Base-by-base conservation (phyloP, 92 coral and sea anemone genomes). In the Muricea muricata region DNA sequence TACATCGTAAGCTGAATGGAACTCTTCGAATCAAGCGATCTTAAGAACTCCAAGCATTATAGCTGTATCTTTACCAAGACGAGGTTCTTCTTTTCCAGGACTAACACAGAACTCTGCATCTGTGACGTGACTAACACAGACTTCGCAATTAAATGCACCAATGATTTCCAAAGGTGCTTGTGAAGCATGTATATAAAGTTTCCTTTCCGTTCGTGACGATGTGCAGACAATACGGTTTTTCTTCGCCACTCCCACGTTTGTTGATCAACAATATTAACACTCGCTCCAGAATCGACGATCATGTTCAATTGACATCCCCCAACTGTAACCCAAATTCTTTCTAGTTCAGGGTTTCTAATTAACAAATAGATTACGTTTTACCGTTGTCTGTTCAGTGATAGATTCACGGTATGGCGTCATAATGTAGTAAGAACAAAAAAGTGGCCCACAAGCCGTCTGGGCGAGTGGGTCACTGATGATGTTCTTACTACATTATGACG, bases 61-160 rank as follows among this genome's bases (percentile, higher is more conserved):
- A 15, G 78, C 88, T 32, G 88, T 85, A 20, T 77, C 88, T 72
- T 54, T 63, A 31, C 83, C 88, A 37, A 75, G 77, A 34, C 60
- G 63, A 20, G 75, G 42, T 23, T 85, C 88, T 41, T 81, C 81
- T 33, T 55, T 25, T 25, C 77, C 72, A 37, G 48, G 50, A 75
- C 77, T 66, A 47, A 85, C 89, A 48, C 84, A 78, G 79, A 85
- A 24, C 65, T 48, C 67, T 14, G 89, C 84, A 63, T 66, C 68
- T 7, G 23, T 6, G 31, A 28, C 54, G 66, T 39, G 75, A 13
- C 77, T 84, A 21, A 34, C 89, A 42, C 78, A 61, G 58, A 50
- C n/a, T n/a, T n/a, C n/a, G n/a, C n/a, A n/a, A n/a, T n/a, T n/a
- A n/a, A n/a, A n/a, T n/a, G n/a, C n/a, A n/a, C n/a, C 81, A 17